Percentiles rank a stretch among this genome's conserved stretches.
Conservation (phyloP, 2,797 vertebrate species). For the Chaetodon trifasciatus region DNA sequence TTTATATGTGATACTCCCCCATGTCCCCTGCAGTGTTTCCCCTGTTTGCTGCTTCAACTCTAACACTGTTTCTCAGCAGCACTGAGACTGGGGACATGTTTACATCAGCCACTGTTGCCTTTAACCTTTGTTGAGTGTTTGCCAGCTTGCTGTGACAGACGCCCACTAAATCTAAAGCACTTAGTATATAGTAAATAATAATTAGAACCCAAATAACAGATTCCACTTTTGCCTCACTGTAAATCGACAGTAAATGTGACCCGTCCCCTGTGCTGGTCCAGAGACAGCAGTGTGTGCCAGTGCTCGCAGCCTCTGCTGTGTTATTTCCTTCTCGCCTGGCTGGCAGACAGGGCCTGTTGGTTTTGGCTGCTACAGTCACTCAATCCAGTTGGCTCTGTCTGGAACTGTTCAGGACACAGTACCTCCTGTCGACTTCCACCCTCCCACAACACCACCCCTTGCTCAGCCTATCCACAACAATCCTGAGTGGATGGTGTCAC, state of each 20-base stretch:
- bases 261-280: constrained; percentile 26
- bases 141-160: constrained; percentile 2
- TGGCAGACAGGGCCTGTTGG: constrained; percentile 73
- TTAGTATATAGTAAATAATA: constrained; percentile 9
- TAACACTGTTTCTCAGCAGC: not conserved
- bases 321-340: constrained; percentile 69
- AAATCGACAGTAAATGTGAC: constrained; percentile 37
- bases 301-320: constrained; percentile 49
- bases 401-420: constrained; percentile 64
- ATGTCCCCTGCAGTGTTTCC: constrained; percentile 2
- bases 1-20: constrained; percentile 2
- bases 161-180: not conserved
- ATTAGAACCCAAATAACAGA: constrained; percentile 3
- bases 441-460: constrained; percentile 55
- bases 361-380: constrained; percentile 74
- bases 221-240: constrained; percentile 14
- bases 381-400: constrained; percentile 69
- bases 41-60: not conserved
- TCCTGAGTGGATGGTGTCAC: constrained; percentile 54
- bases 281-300: constrained; percentile 36
- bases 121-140: constrained; percentile 6
- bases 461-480: constrained; percentile 60
- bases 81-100: constrained; percentile 1
- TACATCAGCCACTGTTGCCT: not conserved
- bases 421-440: constrained; percentile 67